A percentile compares a stretch with the other conserved stretches of the same genome.
phyloP scores from a whole-genome alignment of 2,113 vertebrate genomes.

The Uropsilus gracilis region DNA sequence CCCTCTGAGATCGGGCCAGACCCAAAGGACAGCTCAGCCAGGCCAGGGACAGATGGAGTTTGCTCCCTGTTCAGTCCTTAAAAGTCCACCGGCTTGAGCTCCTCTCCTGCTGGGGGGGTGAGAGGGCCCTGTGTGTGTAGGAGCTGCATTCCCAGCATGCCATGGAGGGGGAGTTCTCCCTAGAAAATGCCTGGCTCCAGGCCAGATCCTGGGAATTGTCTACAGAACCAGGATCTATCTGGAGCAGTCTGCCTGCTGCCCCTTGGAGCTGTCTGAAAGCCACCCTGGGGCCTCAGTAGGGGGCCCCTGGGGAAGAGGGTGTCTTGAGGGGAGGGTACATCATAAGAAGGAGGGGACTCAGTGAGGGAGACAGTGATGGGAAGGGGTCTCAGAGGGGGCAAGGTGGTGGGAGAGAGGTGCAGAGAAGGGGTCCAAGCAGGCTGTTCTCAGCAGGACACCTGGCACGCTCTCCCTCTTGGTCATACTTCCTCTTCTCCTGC shows the following conservation, averaged over 20 bases:
- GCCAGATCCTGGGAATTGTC: slow-evolving; percentile 5
- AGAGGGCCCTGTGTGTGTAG: not conserved
- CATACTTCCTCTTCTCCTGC: not conserved
- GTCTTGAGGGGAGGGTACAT: not conserved
- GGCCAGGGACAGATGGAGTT: not conserved
- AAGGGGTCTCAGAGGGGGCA: not conserved
- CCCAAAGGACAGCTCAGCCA: not conserved
- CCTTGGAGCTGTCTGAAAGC: not conserved
- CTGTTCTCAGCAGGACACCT: not conserved
- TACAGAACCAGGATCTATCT: not conserved
- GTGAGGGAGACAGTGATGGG: too few relatives aligned
- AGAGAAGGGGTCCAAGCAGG: fast-evolving
- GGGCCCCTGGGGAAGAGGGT: not conserved
- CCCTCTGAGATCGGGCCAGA: not conserved
- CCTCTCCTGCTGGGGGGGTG: not conserved
- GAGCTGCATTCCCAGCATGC: slow-evolving; percentile 47
- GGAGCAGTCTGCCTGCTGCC: not conserved
- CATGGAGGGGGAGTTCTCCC: slow-evolving; percentile 4
- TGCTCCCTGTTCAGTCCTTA: slow-evolving; percentile 64
- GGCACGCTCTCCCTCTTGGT: not conserved
- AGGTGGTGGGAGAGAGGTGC: not conserved
- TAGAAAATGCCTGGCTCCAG: not conserved
- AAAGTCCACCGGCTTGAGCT: slow-evolving; percentile 59
- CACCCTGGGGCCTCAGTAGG: fast-evolving
- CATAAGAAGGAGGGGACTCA: not conserved